Percentiles rank a stretch among this genome's conserved stretches.
Evolutionary conservation across 2,888 invertebrate species (phyloP).

Genomic region (Maniola hyperantus): DNA sequence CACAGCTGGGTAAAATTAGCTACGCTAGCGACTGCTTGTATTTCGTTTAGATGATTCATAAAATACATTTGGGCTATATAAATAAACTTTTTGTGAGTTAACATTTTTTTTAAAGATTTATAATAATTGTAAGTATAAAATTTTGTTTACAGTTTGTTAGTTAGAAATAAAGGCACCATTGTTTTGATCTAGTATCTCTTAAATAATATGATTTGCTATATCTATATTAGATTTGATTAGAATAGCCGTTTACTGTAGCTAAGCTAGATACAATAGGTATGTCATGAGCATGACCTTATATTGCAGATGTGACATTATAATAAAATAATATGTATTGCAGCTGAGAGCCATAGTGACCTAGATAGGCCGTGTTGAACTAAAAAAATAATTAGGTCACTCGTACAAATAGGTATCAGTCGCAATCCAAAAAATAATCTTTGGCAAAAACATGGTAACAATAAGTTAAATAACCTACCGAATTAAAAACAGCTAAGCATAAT

Average conservation of each 20-base stretch:
- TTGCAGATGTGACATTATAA: no score
- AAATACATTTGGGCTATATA: slow-evolving; percentile 12
- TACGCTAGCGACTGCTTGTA: slow-evolving; percentile 1
- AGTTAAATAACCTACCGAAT: no score
- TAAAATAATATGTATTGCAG: background rate
- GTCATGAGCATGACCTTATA: no score
- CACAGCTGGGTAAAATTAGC: slow-evolving; percentile 31
- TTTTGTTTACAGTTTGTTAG: background rate
- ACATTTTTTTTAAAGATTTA: background rate
- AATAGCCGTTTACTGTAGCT: no score
- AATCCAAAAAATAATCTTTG: no score
- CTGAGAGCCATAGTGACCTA: background rate
- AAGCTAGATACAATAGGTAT: no score
- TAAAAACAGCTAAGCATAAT: no score
- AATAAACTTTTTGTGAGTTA: slow-evolving; percentile 8
- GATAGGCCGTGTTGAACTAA: background rate
- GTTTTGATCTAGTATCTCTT: background rate
- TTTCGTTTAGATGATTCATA: slow-evolving; percentile 15
- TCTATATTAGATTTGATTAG: no score
- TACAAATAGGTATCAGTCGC: background rate
- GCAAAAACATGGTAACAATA: no score
- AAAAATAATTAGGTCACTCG: background rate
- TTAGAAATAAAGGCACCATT: background rate
- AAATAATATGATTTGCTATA: no score
- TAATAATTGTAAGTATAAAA: background rate